Conservation (phyloP, 2,113 vertebrate genomes). For the Prunella fulvescens region DNA sequence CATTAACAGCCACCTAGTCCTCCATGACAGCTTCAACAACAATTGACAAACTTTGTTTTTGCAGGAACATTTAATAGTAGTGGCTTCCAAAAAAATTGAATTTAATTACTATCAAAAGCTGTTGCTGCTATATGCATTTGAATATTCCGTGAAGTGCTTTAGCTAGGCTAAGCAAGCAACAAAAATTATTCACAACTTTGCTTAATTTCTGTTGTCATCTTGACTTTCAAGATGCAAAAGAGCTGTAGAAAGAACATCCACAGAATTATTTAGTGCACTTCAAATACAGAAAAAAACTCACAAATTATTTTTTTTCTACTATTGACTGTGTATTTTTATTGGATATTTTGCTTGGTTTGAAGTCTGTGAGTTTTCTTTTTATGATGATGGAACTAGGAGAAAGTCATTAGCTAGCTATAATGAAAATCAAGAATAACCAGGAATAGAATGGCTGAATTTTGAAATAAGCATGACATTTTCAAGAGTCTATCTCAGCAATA, state of each 20-base stretch:
- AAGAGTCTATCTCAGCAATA: background rate
- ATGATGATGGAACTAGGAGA: background rate
- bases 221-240: background rate
- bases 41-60: background rate
- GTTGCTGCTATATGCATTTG: background rate
- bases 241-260: background rate
- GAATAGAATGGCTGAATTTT: background rate
- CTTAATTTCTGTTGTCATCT: background rate
- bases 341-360: background rate
- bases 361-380: background rate
- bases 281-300: background rate
- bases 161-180: background rate
- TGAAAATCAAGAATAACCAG: background rate
- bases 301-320: background rate
- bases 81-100: background rate
- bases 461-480: background rate
- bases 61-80: background rate
- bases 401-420: background rate
- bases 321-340: background rate
- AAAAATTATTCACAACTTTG: background rate
- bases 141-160: background rate
- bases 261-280: background rate
- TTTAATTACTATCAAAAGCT: background rate
- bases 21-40: background rate
- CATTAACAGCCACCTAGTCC: background rate